Evolutionary conservation across 2,113 vertebrate species (phyloP).

Genomic region (Elephas maximus): DNA sequence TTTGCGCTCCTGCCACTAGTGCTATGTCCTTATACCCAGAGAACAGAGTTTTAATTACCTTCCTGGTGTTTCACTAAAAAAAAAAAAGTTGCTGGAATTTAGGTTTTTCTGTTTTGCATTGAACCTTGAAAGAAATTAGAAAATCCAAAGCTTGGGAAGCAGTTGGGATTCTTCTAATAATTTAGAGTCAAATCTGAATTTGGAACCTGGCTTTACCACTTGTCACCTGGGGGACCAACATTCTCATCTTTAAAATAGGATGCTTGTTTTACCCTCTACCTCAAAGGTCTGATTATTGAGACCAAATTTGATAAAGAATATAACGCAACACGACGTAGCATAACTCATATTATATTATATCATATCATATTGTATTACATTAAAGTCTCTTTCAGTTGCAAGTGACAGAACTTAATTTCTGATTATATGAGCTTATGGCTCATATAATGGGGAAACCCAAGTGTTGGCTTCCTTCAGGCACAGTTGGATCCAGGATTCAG

Average conservation of each 20-base stretch:
- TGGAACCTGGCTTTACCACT: neutral
- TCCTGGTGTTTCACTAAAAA: neutral
- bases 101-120: neutral
- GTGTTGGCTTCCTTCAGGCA: neutral
- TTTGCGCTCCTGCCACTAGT: neutral
- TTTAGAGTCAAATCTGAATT: neutral
- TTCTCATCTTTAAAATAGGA: neutral
- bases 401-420: neutral
- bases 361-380: neutral
- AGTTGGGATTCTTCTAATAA: neutral
- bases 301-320: neutral
- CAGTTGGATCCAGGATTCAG: neutral
- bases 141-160: neutral
- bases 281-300: neutral
- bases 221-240: neutral
- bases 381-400: neutral
- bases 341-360: too few relatives aligned
- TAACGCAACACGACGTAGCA: too few relatives aligned
- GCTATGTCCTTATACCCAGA: neutral
- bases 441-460: neutral
- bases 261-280: neutral
- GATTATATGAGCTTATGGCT: neutral
- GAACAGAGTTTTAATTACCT: neutral
- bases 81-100: neutral
- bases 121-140: neutral